Percentiles rank a stretch among this genome's conserved stretches.
Evolutionary conservation across 1,140 invertebrate genomes (phyloP).

Genomic region (Wiebesia pumilae): DNA sequence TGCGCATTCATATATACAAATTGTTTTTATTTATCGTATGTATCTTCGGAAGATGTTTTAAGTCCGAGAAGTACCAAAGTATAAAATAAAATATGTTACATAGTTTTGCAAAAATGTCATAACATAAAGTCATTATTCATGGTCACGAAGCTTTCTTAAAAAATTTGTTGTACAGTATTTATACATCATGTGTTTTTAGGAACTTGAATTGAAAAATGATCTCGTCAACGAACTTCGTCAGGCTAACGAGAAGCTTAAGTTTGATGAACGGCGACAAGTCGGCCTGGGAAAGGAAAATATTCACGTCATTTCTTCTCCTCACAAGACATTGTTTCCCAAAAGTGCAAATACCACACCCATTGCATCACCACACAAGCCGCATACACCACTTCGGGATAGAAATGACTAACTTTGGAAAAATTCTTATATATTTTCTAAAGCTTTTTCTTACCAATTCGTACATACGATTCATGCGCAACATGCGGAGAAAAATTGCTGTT

Average conservation of each 20-base stretch:
- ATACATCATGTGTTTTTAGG: constrained; percentile 63
- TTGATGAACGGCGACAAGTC: constrained; percentile 63
- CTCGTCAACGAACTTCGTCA: constrained; percentile 64
- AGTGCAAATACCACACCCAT: constrained; percentile 61
- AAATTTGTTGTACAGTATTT: constrained; percentile 39
- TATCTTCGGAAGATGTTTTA: constrained; percentile 29
- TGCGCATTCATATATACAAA: constrained; percentile 1
- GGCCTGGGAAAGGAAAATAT: constrained; percentile 71
- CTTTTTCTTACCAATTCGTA: background rate
- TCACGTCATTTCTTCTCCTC: constrained; percentile 46
- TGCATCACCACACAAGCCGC: constrained; percentile 65
- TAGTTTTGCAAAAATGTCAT: background rate
- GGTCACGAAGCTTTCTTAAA: background rate
- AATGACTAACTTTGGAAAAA: constrained; percentile 63
- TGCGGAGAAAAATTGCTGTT: background rate
- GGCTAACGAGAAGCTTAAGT: constrained; percentile 61
- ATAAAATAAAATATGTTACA: constrained; percentile 43
- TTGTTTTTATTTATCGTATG: constrained; percentile 35
- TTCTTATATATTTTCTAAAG: constrained; percentile 9
- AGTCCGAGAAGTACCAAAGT: constrained; percentile 27
- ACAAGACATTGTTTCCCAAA: constrained; percentile 58
- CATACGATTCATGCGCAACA: background rate
- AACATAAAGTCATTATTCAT: background rate
- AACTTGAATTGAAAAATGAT: constrained; percentile 64
- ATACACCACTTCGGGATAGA: constrained; percentile 67